Percentiles rank a stretch among this genome's conserved stretches.
phyloP scores from a whole-genome alignment of 2,888 invertebrate species.

The Eledona agricola region DNA sequence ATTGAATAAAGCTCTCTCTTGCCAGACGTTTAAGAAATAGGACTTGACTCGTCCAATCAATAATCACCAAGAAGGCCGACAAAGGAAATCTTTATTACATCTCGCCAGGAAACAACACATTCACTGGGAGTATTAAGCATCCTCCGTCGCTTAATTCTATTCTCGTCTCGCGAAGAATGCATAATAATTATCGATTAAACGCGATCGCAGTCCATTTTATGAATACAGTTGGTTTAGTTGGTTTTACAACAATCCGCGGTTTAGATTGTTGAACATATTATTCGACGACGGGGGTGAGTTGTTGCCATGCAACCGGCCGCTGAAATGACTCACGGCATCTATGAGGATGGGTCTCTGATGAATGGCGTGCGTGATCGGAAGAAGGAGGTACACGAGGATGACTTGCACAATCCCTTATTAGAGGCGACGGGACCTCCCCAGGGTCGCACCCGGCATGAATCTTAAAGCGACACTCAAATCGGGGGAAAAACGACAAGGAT shows the following conservation, averaged over 20 bases:
- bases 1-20: constrained; percentile 57
- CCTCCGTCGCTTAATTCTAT: constrained; percentile 33
- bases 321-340: constrained; percentile 24
- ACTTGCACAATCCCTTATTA: constrained; percentile 26
- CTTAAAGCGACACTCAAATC: constrained; percentile 7
- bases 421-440: constrained; percentile 9
- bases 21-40: constrained; percentile 38
- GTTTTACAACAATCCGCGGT: constrained; percentile 11
- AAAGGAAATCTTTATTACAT: constrained; percentile 26
- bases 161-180: constrained; percentile 37
- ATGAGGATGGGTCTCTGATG: constrained; percentile 25
- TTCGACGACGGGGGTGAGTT: constrained; percentile 14
- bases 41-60: constrained; percentile 29
- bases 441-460: constrained; percentile 13
- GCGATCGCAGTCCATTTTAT: constrained; percentile 18
- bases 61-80: constrained; percentile 27
- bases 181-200: constrained; percentile 33
- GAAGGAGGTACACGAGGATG: constrained; percentile 18
- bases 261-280: constrained; percentile 12
- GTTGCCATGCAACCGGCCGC: constrained; percentile 25
- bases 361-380: constrained; percentile 29
- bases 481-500: neutral
- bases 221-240: constrained; percentile 18
- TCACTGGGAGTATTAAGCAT: constrained; percentile 19
- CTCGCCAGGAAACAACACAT: constrained; percentile 30